These are phyloP conservation scores for Euplagia quadripunctaria DNA, from an alignment of 2,888 invertebrate genomes.

Conservation along the genomic window DNA sequence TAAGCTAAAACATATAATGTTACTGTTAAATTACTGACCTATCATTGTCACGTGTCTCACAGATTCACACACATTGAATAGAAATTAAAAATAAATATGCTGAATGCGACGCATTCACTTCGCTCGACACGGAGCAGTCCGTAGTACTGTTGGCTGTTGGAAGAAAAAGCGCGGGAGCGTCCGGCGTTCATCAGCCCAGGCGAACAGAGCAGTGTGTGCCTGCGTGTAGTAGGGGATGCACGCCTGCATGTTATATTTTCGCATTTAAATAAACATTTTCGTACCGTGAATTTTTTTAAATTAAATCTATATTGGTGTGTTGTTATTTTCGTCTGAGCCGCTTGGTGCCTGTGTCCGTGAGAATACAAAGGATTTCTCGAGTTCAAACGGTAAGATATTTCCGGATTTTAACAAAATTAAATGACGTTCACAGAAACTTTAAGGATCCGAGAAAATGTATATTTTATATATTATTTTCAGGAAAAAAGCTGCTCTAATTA, in stretches of 20 bases:
- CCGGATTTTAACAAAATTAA: conserved; percentile 7
- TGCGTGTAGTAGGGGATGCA: conserved; percentile 63
- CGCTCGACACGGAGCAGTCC: conserved; percentile 54
- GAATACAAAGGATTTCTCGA: conserved; percentile 55
- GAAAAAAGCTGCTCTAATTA: neutral
- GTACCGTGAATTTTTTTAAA: conserved; percentile 45
- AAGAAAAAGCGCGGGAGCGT: conserved; percentile 58
- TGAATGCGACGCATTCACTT: conserved; percentile 63
- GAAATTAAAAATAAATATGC: conserved; percentile 68
- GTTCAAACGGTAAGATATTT: conserved; percentile 50
- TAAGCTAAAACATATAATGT: neutral
- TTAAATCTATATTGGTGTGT: conserved; percentile 54
- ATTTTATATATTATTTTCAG: neutral
- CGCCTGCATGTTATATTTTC: conserved; percentile 54
- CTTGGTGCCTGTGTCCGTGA: conserved; percentile 36
- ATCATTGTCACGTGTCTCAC: conserved; percentile 61
- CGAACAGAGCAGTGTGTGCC: conserved; percentile 65
- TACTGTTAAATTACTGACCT: conserved; percentile 64
- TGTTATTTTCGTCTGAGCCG: conserved; percentile 55
- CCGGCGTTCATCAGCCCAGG: conserved; percentile 32
- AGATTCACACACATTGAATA: conserved; percentile 62
- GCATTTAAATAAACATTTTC: conserved; percentile 56
- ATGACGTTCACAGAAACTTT: neutral
- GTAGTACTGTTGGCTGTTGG: conserved; percentile 61
- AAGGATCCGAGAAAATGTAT: conserved; percentile 3